These are phyloP conservation scores for Cosmopolites sordidus DNA, from an alignment of 2,888 invertebrate species.

Conservation along the genomic window DNA sequence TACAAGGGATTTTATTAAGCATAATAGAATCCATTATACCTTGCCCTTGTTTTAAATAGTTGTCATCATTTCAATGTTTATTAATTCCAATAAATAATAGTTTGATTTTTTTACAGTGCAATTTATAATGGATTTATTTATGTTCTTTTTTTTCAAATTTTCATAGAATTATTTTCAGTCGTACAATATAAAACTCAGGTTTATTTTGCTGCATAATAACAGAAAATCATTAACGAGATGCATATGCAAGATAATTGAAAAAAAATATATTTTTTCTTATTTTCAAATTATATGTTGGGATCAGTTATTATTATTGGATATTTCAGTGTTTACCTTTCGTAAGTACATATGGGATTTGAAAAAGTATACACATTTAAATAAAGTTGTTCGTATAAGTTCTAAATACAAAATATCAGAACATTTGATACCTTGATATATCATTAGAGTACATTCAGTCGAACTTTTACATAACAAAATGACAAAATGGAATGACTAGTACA, in stretches of 20 bases:
- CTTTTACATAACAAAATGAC: not conserved
- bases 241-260: not conserved
- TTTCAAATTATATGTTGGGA: not conserved
- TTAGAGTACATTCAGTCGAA: conserved; percentile 1
- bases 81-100: not conserved
- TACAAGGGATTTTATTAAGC: conserved; percentile 35
- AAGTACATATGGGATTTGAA: not conserved
- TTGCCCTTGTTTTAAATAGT: too few relatives aligned
- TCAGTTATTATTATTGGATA: not conserved
- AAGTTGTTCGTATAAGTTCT: not conserved
- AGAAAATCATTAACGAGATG: not conserved
- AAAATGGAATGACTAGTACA: conserved; percentile 5
- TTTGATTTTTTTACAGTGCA: not conserved
- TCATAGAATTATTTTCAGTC: not conserved
- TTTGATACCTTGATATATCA: conserved; percentile 1
- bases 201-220: not conserved
- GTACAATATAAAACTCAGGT: not conserved
- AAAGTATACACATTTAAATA: not conserved
- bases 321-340: not conserved
- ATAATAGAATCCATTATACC: not conserved
- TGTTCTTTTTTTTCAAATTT: not conserved
- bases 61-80: not conserved
- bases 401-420: not conserved
- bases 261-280: not conserved
- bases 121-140: not conserved